Evolutionary conservation across 2,113 vertebrate species (phyloP).

Genomic region (Nycticryphes semicollaris): DNA sequence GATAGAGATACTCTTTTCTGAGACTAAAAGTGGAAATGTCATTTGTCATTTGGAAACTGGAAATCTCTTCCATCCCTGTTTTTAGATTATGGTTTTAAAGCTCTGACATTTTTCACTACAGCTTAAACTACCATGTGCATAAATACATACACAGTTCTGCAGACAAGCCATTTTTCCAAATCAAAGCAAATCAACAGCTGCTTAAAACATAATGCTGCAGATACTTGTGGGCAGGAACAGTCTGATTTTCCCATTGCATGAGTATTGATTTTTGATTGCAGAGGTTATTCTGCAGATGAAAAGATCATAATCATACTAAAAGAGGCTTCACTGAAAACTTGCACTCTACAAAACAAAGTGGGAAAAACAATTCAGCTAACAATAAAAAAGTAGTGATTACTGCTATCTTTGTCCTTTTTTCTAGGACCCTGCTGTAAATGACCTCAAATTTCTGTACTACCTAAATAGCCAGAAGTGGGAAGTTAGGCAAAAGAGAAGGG

Average conservation of each 20-base stretch:
- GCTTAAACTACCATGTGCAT: neutral
- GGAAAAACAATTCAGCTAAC: neutral
- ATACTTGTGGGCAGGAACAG: constrained; percentile 13
- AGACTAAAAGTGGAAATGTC: neutral
- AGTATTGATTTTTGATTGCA: constrained; percentile 66
- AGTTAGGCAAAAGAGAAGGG: neutral
- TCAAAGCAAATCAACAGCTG: constrained; percentile 59
- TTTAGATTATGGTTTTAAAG: constrained; percentile 33
- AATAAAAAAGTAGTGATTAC: neutral
- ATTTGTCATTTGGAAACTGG: neutral
- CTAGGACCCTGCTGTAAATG: neutral
- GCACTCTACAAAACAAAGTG: neutral
- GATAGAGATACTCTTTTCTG: neutral
- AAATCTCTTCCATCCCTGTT: neutral
- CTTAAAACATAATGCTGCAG: constrained; percentile 40
- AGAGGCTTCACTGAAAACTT: constrained; percentile 29
- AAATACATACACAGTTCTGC: constrained; percentile 29
- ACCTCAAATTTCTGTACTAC: neutral
- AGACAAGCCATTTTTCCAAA: constrained; percentile 46
- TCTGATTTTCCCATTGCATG: constrained; percentile 31
- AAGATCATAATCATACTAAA: constrained; percentile 41
- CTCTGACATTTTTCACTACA: constrained; percentile 15
- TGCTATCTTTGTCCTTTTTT: neutral
- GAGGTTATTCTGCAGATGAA: constrained; percentile 46
- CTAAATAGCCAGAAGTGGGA: neutral